Evolutionary conservation across 2,888 invertebrate genomes (phyloP), one percentile per base, ranked within the genome.

Genomic region (Agelastica alni): DNA sequence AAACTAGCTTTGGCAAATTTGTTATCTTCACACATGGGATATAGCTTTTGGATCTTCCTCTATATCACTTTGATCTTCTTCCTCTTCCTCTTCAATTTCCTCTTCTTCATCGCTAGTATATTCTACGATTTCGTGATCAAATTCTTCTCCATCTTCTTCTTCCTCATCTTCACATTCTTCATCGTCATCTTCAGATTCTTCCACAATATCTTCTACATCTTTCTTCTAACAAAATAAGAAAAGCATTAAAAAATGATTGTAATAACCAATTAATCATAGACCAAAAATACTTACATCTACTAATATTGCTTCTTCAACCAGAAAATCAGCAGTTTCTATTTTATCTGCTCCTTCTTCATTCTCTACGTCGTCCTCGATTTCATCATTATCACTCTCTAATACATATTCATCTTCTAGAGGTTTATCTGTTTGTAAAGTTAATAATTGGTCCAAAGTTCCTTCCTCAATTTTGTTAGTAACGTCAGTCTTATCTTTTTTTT

Each of bases 221-320:
- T 31, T n/a, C 30, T 16, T 43, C 22, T 10, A 10, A 13, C 6
- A 13, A 44, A 18, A 18, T 17, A 32, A 32, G 14, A 30, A 31
- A 45, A 45, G 7, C 31, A 31, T 36, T 22, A 36, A n/a, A 18
- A 30, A 44, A 28, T 20, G 1, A 39, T 18, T 20, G 7, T 2
- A 22, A 28, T 6, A 41, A 28, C 26, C 22, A 34, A 48, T 16
- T 39, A 41, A 30, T 39, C 9, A 44, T 18, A 12, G 31, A 22
- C 7, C 2, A 5, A 14, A 13, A 16, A 17, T 45, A 62, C 60
- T 61, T 66, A 70, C 73, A 53, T 69, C 68, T 32, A 67, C 68
- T 51, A 70, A 65, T 28, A 72, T 71, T 46, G 68, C 68, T 65
- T 74, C 74, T 3, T 80, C 79, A 51, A 79, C 63, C 7, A 18